Evolutionary conservation across 2,797 vertebrate genomes (phyloP), one percentile per base, ranked within the genome.

Genomic region (Hipposideros larvatus): DNA sequence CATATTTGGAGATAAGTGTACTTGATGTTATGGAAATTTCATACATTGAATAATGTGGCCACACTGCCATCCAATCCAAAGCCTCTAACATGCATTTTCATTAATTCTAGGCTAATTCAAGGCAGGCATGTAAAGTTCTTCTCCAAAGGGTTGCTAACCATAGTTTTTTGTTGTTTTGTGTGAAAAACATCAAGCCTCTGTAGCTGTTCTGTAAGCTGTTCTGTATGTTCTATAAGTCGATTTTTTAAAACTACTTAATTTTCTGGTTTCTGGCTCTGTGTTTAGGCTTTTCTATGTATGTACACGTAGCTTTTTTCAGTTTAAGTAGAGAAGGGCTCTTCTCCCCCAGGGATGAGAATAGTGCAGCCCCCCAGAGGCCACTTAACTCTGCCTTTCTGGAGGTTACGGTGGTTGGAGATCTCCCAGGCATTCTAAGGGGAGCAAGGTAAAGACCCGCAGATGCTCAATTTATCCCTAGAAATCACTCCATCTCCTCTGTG

Each of bases 221-320:
- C 19, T 87, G 5, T 55, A 83, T 79, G 43, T n/a, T 65, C 83
- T 87, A 14, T 65, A 93, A 95, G 28, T 83, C 79, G 73, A 51
- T 65, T 37, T 66, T 74, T 57, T 4, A 11, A 71, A 90, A 24
- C 15, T 65, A 53, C 46, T 82, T 74, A 34, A 43, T 75, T 88
- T 90, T 94, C 63, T 82, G 37, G 48, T 57, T 77, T 86, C 61
- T 57, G 63, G 37, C 28, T 71, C 74, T 89, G 11, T 41, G 37
- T 92, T 70, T 83, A 46, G 48, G 19, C 41, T 73, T 74, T 82
- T 82, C 80, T 71, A 1, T 91, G 11, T 48, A 48, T 48, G n/a
- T n/a, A 37, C 28, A 63, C 4, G 0, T n/a, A 66, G 71, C 70
- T 88, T 24, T 83, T 79, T 55, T 46, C 31, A 65, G 41, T 74